Percentiles rank a stretch among this genome's conserved stretches.
Conservation (phyloP, 2,113 vertebrate genomes). For the Lipotes vexillifer region DNA sequence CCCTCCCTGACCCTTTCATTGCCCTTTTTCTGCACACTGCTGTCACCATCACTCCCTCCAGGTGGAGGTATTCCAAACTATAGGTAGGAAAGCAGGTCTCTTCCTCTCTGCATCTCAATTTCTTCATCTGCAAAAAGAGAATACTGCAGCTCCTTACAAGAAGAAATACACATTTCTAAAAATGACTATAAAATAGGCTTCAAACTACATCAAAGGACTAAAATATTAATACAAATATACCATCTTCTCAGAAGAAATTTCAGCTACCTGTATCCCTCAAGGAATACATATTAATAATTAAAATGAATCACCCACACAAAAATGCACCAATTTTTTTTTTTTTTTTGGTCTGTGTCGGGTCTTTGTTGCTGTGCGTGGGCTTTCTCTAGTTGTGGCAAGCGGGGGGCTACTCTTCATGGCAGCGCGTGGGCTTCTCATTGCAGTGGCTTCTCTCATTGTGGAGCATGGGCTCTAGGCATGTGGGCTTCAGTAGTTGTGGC, state of each 20-base stretch:
- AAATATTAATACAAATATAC: conserved; percentile 11
- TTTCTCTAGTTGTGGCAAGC: too few relatives aligned
- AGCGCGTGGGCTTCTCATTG: too few relatives aligned
- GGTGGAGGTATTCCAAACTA: neutral
- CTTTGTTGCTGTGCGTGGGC: too few relatives aligned
- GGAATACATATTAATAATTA: neutral
- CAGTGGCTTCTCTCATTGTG: too few relatives aligned
- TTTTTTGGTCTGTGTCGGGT: too few relatives aligned
- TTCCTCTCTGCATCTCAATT: conserved; percentile 42
- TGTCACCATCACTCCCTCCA: neutral
- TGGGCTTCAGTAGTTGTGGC: too few relatives aligned
- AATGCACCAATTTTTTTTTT: neutral
- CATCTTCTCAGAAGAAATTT: neutral
- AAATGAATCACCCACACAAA: neutral
- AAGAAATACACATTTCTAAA: conserved; percentile 21
- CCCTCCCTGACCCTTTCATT: neutral
- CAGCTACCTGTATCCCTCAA: conserved; percentile 19
- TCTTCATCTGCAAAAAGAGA: conserved; percentile 55
- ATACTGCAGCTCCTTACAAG: neutral
- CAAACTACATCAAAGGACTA: conserved; percentile 10
- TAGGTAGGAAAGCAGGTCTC: neutral
- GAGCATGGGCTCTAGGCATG: too few relatives aligned
- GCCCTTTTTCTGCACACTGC: neutral
- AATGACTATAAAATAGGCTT: neutral
- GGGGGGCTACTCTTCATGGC: too few relatives aligned